Conservation (phyloP, 2,113 vertebrate genomes). For the Pseudolaguvia tuberculata region DNA sequence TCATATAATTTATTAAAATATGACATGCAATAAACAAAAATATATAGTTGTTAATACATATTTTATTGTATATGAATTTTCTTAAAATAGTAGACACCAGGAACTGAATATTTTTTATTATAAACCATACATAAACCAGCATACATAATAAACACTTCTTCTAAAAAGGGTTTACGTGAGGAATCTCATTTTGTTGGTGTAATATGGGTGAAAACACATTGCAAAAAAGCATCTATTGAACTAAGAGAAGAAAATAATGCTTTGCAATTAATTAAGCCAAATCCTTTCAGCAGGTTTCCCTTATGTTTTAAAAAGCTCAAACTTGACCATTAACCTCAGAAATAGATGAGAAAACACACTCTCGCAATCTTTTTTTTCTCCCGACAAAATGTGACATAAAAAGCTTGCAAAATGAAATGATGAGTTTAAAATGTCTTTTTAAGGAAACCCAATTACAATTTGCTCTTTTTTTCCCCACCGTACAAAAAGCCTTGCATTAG, state of each 20-base stretch:
- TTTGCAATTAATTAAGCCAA: slow-evolving; percentile 73
- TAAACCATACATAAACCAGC: too few species aligned
- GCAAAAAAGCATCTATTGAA: slow-evolving; percentile 41
- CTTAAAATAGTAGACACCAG: not conserved
- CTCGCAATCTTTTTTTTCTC: slow-evolving; percentile 49
- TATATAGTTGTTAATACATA: not conserved
- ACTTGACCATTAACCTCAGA: slow-evolving; percentile 78
- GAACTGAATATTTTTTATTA: not conserved
- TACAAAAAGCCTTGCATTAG: slow-evolving; percentile 75
- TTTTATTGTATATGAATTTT: not conserved
- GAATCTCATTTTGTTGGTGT: slow-evolving; percentile 38
- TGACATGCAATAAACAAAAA: not conserved
- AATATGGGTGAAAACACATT: slow-evolving; percentile 31
- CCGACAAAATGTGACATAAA: slow-evolving; percentile 67
- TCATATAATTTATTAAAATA: not conserved
- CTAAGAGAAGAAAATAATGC: slow-evolving; percentile 52
- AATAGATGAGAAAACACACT: slow-evolving; percentile 66
- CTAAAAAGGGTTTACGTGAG: slow-evolving; percentile 9
- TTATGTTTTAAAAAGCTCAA: slow-evolving; percentile 72
- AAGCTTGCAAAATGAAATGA: slow-evolving; percentile 75
- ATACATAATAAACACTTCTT: not conserved
- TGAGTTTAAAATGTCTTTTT: slow-evolving; percentile 78
- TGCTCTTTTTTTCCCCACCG: slow-evolving; percentile 55
- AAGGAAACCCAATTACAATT: slow-evolving; percentile 74
- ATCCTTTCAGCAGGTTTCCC: slow-evolving; percentile 69